These are phyloP conservation scores for Trichechus manatus DNA, from an alignment of 2,113 vertebrate species.

Conservation along the genomic window DNA sequence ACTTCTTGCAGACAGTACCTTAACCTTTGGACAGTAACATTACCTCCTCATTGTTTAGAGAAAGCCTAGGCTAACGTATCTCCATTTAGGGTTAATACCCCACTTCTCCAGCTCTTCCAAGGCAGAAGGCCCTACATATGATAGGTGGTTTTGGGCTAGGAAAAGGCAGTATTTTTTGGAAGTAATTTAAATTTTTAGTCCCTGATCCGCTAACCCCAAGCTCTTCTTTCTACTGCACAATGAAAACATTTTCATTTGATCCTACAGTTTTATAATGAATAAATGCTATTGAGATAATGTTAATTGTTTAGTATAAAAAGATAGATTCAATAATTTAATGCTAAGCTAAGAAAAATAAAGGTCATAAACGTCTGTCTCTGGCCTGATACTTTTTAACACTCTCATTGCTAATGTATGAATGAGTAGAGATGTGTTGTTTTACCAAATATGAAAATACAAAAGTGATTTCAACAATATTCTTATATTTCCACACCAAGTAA, in stretches of 20 bases:
- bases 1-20: neutral
- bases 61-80: neutral
- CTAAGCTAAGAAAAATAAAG: slow-evolving; percentile 47
- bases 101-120: neutral
- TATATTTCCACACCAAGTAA: neutral
- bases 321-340: slow-evolving; percentile 28
- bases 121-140: neutral
- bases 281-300: slow-evolving; percentile 31
- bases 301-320: neutral
- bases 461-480: neutral
- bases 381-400: slow-evolving; percentile 30
- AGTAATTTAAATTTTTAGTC: neutral
- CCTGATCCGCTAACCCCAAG: neutral
- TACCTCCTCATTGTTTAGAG: neutral
- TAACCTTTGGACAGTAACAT: neutral
- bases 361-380: neutral
- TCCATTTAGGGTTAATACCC: neutral
- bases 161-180: neutral
- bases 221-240: neutral
- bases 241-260: slow-evolving; percentile 36
- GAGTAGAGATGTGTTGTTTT: neutral
- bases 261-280: slow-evolving; percentile 4
- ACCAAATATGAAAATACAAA: slow-evolving; percentile 26
- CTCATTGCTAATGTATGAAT: slow-evolving; percentile 28
- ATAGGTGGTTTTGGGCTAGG: neutral